Evolutionary conservation across 2,113 vertebrate species (phyloP), one percentile per base, ranked within the genome.

Genomic region (Bos taurus): DNA sequence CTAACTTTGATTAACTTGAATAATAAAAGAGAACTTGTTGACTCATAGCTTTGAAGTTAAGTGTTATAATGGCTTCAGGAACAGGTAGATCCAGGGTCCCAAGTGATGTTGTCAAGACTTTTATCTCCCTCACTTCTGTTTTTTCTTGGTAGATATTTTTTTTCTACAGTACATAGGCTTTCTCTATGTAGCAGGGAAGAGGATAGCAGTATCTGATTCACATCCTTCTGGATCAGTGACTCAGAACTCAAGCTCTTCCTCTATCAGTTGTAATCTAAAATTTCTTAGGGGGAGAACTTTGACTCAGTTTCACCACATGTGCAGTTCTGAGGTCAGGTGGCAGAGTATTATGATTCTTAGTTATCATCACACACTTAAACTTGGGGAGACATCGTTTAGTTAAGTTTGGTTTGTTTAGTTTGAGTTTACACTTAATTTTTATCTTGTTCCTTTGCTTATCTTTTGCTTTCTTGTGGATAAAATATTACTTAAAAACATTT

Each of bases 391-490:
- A 46, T 19, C 23, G 25, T 89, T 67, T 78, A 56, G 50, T 92
- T 78, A 83, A 78, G 43, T 60, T 82, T 95, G 17, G 23, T 3
- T 54, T 36, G 13, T 52, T 83, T 54, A 83, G 50, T 83, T 83
- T 83, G 36, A 52, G 54, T 88, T 80, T 93, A 43, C 0, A 40
- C 19, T 59, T 87, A 50, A 17, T 85, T 91, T 94, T 59, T 5
- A 74, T 83, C 74, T 84, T 78, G 28, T 96, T 67, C 23, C 26
- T 46, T 89, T 88, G 83, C 25, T 89, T 62, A 64, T 59, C 16
- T 17, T 46, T 88, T 88, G 60, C 19, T 89, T 62, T 77, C 50
- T 13, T 56, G 8, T 87, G 13, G n/a, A 36, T 92, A 87, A 91
- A 86, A 74, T 36, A 74, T 48, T 43, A 52, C 43, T 78, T 71